Evolutionary conservation across 1,140 invertebrate species (phyloP), one percentile per base, ranked within the genome.

Genomic region (Diorhabda carinulata): DNA sequence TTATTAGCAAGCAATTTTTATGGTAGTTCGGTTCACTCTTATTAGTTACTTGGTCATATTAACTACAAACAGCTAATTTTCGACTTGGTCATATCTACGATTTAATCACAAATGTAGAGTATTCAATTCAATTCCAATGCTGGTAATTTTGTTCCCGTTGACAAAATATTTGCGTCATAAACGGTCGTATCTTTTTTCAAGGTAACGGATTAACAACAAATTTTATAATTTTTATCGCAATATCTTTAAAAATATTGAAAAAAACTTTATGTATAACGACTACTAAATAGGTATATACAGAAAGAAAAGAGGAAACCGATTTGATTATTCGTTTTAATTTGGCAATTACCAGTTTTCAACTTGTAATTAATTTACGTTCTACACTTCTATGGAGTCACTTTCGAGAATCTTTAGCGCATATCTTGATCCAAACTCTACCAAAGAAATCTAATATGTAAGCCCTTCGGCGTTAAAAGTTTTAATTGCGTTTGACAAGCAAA

Each of bases 281-380:
- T 52, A 8, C 47, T n/a, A 52, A 6, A n/a, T 52, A n/a, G 47
- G 47, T 6, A 52, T 5, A 25, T 25, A 64, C 62, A 25, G 58
- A 66, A 45, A 64, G 63, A 66, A 66, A 45, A 64, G 63, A 6
- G 2, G 47, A 52, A 52, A 52, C 69, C 71, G 72, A 76, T 77
- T 75, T 78, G 77, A 78, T 78, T 76, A 75, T 73, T 74, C 75
- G 73, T 74, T 76, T 68, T 71, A 68, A 65, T 62, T 66, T 69
- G 69, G 67, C 66, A 71, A 77, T 78, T 78, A 76, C 73, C 74
- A 77, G 73, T 69, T 65, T 66, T 43, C 68, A 70, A 72, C 57
- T 72, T 70, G 68, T 72, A 72, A 72, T 72, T 72, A 72, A 72
- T 72, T 42, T 72, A 59, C 57, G 70, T 61, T 64, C 52, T 63